Base-by-base conservation (phyloP, 2,888 invertebrate species). In the Agapostemon virescens region DNA sequence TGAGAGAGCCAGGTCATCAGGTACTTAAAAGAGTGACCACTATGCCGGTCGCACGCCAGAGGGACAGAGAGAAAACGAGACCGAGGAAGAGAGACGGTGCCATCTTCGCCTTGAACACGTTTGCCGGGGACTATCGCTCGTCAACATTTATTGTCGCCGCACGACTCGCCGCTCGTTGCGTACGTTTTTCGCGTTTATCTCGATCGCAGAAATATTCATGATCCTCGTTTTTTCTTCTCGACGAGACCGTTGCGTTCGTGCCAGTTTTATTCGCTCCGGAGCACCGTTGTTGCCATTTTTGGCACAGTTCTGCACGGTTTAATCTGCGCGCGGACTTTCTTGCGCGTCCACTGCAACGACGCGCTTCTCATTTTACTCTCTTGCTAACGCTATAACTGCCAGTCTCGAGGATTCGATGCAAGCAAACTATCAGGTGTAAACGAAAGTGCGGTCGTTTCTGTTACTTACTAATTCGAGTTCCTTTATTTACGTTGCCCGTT, bases 1-100 rank as follows among this genome's bases (percentile, higher is more conserved):
- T 71, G 76, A 74, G 76, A 71, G 63, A 69, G 58, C 58, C 40
- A 30, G 69, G 30, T 76, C 70, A 64, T 76, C 81, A 72, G 58
- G 23, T 64, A 61, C 68, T 71, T 69, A 52, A 69, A 49, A 73
- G 75, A 55, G 77, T 67, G 75, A 84, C 76, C 68, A 81, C 58
- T 52, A 30, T 45, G 36, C 52, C 58, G 63, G 55, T 58, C 73
- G 40, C 71, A 61, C 42, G 38, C 17, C 13, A 33, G 26, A 61
- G 61, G 1, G 11, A 61, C 9, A 11, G 33, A 61, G 61, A 61
- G 49, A 38, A 13, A 55, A 17, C 5, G 2, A 26, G 17, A 7
- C 6, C 15, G 17, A 55, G 15, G 7, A 0, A 26, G 55, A 2
- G 26, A 55, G 23, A 55, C 13, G 26, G 23, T 42, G 45, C 52